Percentiles rank a stretch among this genome's conserved stretches.
Evolutionary conservation across 2,113 vertebrate species (phyloP).

Genomic region (Perccottus glenii): DNA sequence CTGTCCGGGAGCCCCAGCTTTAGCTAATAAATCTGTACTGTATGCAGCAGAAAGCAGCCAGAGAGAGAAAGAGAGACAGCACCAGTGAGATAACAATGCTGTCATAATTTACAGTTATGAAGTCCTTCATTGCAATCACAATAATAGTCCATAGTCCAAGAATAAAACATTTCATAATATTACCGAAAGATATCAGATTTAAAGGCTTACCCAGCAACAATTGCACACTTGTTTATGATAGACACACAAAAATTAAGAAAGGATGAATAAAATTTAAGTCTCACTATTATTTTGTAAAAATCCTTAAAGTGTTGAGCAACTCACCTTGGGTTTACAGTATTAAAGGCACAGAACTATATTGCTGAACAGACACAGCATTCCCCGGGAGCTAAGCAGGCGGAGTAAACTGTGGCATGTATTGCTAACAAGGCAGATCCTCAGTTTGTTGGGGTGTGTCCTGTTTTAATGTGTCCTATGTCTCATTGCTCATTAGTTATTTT

Average conservation of each 20-base stretch:
- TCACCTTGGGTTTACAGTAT: too few relatives aligned
- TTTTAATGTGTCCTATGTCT: too few relatives aligned
- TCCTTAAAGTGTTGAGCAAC: too few relatives aligned
- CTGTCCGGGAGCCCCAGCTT: slow-evolving; percentile 69
- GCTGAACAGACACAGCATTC: too few relatives aligned
- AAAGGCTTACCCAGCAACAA: slow-evolving; percentile 12
- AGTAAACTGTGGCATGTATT: too few relatives aligned
- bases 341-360: too few relatives aligned
- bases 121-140: slow-evolving; percentile 37
- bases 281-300: not conserved
- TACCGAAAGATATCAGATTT: slow-evolving; percentile 29
- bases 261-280: not conserved
- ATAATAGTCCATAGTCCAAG: slow-evolving; percentile 36
- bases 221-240: slow-evolving; percentile 16
- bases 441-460: too few relatives aligned
- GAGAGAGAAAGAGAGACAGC: slow-evolving; percentile 25
- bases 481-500: too few relatives aligned
- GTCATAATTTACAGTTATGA: slow-evolving; percentile 45
- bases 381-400: too few relatives aligned
- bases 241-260: slow-evolving; percentile 2
- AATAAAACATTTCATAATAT: slow-evolving; percentile 30
- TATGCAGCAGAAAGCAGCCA: slow-evolving; percentile 50
- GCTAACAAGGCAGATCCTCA: too few relatives aligned
- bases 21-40: slow-evolving; percentile 74
- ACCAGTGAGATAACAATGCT: slow-evolving; percentile 9